Evolutionary conservation across 2,113 vertebrate genomes (phyloP), one percentile per base, ranked within the genome.

Genomic region (Morone chrysops): DNA sequence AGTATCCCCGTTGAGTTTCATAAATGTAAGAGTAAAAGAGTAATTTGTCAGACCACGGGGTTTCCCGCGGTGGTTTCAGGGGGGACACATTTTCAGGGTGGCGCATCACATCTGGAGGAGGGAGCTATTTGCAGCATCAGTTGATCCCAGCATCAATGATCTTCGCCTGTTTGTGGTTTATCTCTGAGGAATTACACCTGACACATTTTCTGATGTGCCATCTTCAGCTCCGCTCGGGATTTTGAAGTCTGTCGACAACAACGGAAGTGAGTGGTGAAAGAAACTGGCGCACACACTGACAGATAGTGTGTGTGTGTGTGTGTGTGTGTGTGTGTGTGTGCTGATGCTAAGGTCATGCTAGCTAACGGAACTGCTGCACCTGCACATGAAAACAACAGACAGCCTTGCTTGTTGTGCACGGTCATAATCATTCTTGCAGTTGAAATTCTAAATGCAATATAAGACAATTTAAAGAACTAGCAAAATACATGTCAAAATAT

Each of bases 341-440:
- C 50, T 53, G 75, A 93, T 80, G 94, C 90, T 92, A 92, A 93
- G 90, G 94, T 94, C 93, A 93, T 87, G 83, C 76, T 88, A 91
- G 93, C 92, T 92, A 87, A 88, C 78, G 73, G 76, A 36, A 51
- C 31, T 75, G 71, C 81, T 89, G 85, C 86, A 90, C 78, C 80
- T 89, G 69, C 60, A 60, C 17, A 53, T 82, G 13, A 45, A 82
- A 81, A 54, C 65, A 83, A n/a, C 68, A 40, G 6, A 48, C 31
- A 75, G 5, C 10, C 16, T 25, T 59, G 38, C 22, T 71, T 45
- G 36, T 56, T 71, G 41, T 22, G 36, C 36, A 47, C 18, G 54
- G 10, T 18, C 40, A 0, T 43, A 1, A 50, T 56, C 18, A 31
- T 36, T 16, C 1, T 36, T 70, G 36, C 31, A 47, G 38, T n/a